Evolutionary conservation across 2,797 vertebrate genomes (phyloP).

Genomic region (Rhabdomys pumilio): DNA sequence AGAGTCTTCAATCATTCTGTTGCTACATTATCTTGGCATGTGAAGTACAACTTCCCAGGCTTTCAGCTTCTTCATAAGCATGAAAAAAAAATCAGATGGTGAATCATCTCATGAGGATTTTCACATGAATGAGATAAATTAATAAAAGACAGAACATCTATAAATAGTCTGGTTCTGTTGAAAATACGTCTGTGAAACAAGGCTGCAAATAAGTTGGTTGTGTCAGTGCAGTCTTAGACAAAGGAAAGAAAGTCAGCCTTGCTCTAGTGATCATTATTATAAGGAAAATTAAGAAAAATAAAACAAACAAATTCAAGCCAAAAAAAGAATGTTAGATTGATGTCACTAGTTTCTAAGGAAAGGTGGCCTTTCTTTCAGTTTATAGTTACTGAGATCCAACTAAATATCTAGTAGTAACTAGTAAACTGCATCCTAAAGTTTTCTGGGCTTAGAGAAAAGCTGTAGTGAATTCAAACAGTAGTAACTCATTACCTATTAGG

Average conservation of each 20-base stretch:
- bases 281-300: slow-evolving; percentile 53
- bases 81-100: slow-evolving; percentile 49
- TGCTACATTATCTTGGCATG: slow-evolving; percentile 54
- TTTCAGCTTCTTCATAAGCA: slow-evolving; percentile 52
- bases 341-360: slow-evolving; percentile 48
- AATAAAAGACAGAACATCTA: slow-evolving; percentile 51
- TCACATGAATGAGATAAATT: slow-evolving; percentile 38
- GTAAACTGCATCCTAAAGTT: slow-evolving; percentile 49
- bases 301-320: neutral
- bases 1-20: slow-evolving; percentile 74
- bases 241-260: neutral
- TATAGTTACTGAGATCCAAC: neutral
- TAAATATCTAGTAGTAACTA: slow-evolving; percentile 37
- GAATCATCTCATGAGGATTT: slow-evolving; percentile 6
- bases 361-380: neutral
- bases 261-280: slow-evolving; percentile 40
- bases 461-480: neutral
- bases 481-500: neutral
- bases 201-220: slow-evolving; percentile 59
- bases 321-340: neutral
- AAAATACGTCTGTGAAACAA: slow-evolving; percentile 63
- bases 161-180: slow-evolving; percentile 51
- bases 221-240: neutral
- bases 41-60: slow-evolving; percentile 63
- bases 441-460: neutral